These are phyloP conservation scores for Istiophorus platypterus DNA, from an alignment of 2,113 vertebrate genomes.

Conservation along the genomic window DNA sequence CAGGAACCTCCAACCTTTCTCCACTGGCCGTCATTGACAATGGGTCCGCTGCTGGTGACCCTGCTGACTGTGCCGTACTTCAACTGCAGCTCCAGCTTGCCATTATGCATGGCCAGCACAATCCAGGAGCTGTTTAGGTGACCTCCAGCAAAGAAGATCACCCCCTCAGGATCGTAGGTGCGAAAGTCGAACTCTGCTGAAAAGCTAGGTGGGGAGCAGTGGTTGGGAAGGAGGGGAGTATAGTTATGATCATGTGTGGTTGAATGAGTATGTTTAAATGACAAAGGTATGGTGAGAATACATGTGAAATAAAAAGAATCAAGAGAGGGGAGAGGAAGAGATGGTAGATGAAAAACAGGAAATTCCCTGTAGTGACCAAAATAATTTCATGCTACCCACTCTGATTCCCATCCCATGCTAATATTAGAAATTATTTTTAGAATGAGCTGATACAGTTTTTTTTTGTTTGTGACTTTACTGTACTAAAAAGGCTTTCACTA, in stretches of 20 bases:
- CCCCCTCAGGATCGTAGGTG: constrained; percentile 94
- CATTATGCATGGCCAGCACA: constrained; percentile 90
- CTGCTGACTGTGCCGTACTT: constrained; percentile 89
- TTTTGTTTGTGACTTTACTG: no score
- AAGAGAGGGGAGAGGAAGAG: background rate
- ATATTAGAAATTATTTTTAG: constrained; percentile 13
- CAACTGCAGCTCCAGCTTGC: constrained; percentile 94
- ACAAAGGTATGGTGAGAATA: background rate
- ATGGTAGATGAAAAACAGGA: background rate
- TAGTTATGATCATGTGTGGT: background rate
- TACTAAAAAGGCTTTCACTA: background rate
- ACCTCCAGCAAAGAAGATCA: constrained; percentile 97
- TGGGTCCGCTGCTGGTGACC: constrained; percentile 91
- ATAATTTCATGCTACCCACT: constrained; percentile 3
- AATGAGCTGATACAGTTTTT: background rate
- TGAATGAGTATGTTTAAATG: background rate
- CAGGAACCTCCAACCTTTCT: constrained; percentile 86
- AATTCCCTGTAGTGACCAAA: constrained; percentile 17
- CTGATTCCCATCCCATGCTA: constrained; percentile 20
- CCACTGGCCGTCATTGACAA: constrained; percentile 94
- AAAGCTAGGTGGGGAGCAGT: constrained; percentile 72
- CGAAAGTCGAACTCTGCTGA: constrained; percentile 96
- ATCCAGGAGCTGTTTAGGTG: constrained; percentile 93
- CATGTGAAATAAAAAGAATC: background rate
- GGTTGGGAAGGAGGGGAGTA: background rate